phyloP scores from a whole-genome alignment of 2,113 vertebrate species.

The Barbus barbus region DNA sequence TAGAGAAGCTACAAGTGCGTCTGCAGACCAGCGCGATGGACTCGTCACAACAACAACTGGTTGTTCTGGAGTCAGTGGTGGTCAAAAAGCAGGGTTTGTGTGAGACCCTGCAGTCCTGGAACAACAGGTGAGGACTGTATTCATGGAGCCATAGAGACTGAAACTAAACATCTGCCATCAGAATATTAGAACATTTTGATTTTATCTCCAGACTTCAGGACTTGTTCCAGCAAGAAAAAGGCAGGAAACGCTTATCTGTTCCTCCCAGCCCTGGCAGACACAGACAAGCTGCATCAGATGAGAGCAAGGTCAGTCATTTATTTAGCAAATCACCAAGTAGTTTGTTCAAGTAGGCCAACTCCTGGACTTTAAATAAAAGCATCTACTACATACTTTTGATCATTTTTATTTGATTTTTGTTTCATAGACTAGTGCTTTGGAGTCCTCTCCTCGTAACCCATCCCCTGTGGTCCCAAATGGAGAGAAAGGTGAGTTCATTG shows the following conservation, averaged over 20 bases:
- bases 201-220: slow-evolving; percentile 85
- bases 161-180: slow-evolving; percentile 5
- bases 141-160: not conserved
- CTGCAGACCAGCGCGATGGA: slow-evolving; percentile 82
- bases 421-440: slow-evolving; percentile 81
- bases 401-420: not conserved
- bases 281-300: slow-evolving; percentile 84
- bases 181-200: not conserved
- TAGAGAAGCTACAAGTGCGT: slow-evolving; percentile 91
- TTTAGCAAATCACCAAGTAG: no score
- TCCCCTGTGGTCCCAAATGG: slow-evolving; percentile 91
- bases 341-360: not conserved
- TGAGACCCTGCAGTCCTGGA: slow-evolving; percentile 95
- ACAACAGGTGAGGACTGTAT: slow-evolving; percentile 79
- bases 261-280: slow-evolving; percentile 93
- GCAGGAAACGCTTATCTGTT: slow-evolving; percentile 92
- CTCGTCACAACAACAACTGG: slow-evolving; percentile 88
- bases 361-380: not conserved
- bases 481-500: slow-evolving; percentile 84
- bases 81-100: slow-evolving; percentile 96
- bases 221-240: slow-evolving; percentile 96
- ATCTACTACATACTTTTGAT: not conserved
- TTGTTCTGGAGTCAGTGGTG: slow-evolving; percentile 88
- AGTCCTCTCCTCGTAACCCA: slow-evolving; percentile 91
- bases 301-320: slow-evolving; percentile 84